These are phyloP conservation scores for Drosophila leontia DNA, from an alignment of 1,140 invertebrate species.

Conservation along the genomic window DNA sequence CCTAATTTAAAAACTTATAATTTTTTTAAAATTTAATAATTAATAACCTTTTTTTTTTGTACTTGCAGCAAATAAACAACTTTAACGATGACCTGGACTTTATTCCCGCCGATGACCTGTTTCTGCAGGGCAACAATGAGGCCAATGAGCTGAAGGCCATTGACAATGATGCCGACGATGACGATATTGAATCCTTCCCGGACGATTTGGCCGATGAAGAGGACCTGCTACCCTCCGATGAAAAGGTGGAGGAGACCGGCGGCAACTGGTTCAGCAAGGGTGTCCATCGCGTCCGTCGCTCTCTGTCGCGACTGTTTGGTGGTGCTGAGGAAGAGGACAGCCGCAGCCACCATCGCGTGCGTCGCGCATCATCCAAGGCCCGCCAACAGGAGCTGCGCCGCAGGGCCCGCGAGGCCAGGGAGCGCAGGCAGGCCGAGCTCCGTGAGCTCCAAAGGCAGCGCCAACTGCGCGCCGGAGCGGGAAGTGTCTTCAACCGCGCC, in stretches of 20 bases:
- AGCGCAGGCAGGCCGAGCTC: not conserved
- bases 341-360: not conserved
- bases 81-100: conserved; percentile 47
- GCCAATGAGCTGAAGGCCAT: not conserved
- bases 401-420: not conserved
- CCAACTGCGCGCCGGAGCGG: not conserved
- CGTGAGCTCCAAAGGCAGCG: conserved; percentile 24
- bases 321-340: conserved; percentile 10
- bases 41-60: not conserved
- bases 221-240: conserved; percentile 30
- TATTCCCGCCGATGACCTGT: conserved; percentile 35
- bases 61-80: conserved; percentile 57
- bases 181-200: not conserved
- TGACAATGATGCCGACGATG: conserved; percentile 1
- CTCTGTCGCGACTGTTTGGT: conserved; percentile 66
- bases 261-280: conserved; percentile 63
- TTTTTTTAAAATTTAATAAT: not conserved
- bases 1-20: not conserved
- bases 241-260: conserved; percentile 5
- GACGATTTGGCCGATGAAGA: conserved; percentile 22
- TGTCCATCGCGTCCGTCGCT: conserved; percentile 71
- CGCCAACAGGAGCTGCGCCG: conserved; percentile 31
- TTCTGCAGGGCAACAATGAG: conserved; percentile 16
- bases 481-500: conserved; percentile 12
- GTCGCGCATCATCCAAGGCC: not conserved